Conservation (phyloP, 2,797 vertebrate species). For the Presbytis comata region DNA sequence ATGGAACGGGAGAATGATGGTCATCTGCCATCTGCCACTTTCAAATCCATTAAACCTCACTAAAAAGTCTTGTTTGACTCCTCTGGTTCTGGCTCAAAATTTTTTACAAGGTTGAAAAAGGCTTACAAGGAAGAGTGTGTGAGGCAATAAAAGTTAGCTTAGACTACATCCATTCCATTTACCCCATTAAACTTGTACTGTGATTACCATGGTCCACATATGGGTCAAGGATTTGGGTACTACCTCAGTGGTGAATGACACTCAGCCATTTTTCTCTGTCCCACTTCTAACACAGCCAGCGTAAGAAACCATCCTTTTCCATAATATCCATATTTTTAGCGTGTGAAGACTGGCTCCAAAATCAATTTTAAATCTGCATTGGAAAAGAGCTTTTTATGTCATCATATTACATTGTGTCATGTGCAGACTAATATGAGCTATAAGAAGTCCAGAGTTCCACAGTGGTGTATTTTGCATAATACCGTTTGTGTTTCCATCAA, state of each 20-base stretch:
- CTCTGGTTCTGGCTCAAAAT: background rate
- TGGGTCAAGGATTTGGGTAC: background rate
- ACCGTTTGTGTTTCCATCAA: background rate
- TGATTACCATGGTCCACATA: background rate
- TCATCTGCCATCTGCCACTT: background rate
- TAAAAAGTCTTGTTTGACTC: background rate
- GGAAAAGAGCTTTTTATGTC: background rate
- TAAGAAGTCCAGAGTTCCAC: background rate
- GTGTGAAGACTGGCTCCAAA: background rate
- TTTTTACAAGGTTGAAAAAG: background rate
- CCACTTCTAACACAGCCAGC: background rate
- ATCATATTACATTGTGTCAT: background rate
- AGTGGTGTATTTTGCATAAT: background rate
- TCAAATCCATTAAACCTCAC: background rate
- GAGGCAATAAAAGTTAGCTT: background rate
- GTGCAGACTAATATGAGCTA: background rate
- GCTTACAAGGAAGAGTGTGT: background rate
- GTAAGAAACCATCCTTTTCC: background rate
- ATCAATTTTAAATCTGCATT: background rate
- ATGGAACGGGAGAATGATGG: background rate
- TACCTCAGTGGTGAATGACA: background rate
- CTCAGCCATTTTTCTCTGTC: background rate
- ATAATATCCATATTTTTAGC: background rate
- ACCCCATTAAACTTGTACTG: background rate
- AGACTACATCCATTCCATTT: background rate